These are phyloP conservation scores for Aldrovandia affinis DNA, from an alignment of 2,797 vertebrate genomes.

Conservation along the genomic window DNA sequence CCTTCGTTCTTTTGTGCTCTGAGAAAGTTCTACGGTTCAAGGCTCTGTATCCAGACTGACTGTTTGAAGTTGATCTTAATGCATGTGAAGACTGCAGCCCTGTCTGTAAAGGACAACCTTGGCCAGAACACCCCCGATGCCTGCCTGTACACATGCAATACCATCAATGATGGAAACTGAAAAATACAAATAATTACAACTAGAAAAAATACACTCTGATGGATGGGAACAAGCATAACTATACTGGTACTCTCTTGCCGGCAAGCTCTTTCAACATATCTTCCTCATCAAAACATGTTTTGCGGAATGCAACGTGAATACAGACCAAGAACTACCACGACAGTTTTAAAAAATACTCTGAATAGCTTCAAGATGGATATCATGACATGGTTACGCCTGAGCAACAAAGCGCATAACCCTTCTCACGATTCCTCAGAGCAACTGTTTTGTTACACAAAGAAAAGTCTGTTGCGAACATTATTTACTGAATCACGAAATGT, in stretches of 20 bases:
- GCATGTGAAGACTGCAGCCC: neutral
- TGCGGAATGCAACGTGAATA: constrained; percentile 13
- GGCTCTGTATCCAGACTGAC: neutral
- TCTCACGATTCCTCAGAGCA: constrained; percentile 7
- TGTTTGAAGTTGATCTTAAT: neutral
- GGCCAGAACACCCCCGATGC: neutral
- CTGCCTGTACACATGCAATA: neutral
- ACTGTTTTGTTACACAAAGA: neutral
- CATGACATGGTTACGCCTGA: neutral
- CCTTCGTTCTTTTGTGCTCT: neutral
- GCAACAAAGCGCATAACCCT: neutral
- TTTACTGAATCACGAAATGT: neutral
- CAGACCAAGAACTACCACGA: neutral
- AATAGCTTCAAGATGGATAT: constrained; percentile 9
- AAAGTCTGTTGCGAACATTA: neutral
- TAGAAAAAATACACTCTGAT: neutral
- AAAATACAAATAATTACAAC: neutral
- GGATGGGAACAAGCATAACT: neutral
- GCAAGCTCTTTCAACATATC: neutral
- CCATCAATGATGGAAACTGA: neutral
- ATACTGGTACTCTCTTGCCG: neutral
- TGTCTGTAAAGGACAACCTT: neutral
- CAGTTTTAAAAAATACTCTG: neutral
- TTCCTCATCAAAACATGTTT: constrained; percentile 19
- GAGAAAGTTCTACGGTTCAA: neutral